A percentile compares a stretch with the other conserved stretches of the same genome.
phyloP scores from a whole-genome alignment of 2,113 vertebrate genomes.

The Ammodytes marinus region DNA sequence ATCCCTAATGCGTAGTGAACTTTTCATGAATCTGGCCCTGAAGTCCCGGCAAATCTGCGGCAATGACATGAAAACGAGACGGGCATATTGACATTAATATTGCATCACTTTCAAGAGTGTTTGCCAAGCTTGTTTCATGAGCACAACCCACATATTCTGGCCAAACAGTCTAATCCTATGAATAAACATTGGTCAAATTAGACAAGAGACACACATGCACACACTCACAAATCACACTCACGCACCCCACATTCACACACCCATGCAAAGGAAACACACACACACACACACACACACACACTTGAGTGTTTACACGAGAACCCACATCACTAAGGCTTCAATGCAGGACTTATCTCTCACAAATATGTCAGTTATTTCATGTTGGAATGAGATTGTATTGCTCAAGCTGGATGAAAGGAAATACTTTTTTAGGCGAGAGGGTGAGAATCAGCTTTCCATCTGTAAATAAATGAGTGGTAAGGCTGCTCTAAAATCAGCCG shows the following conservation, averaged over 20 bases:
- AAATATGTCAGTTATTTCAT: conserved; percentile 51
- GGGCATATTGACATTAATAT: conserved; percentile 76
- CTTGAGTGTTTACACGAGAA: conserved; percentile 35
- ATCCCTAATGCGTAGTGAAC: background rate
- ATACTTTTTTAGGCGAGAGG: conserved; percentile 40
- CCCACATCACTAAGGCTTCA: background rate
- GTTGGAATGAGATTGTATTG: conserved; percentile 47
- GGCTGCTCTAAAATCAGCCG: conserved; percentile 33
- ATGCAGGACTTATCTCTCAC: conserved; percentile 45
- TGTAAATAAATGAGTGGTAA: conserved; percentile 49
- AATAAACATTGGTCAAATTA: conserved; percentile 74
- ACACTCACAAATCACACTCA: background rate
- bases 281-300: background rate
- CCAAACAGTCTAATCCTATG: conserved; percentile 72
- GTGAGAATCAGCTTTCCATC: conserved; percentile 56
- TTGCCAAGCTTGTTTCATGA: conserved; percentile 60
- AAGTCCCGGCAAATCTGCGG: conserved; percentile 16
- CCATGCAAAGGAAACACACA: background rate
- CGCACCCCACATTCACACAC: background rate
- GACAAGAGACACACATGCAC: conserved; percentile 17
- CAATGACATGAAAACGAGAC: conserved; percentile 35
- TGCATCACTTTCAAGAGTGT: conserved; percentile 68
- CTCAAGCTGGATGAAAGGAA: conserved; percentile 43
- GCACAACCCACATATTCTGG: conserved; percentile 56
- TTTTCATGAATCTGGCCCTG: conserved; percentile 5